These are phyloP conservation scores for Serinus canaria DNA, from an alignment of 2,113 vertebrate species.

Conservation along the genomic window DNA sequence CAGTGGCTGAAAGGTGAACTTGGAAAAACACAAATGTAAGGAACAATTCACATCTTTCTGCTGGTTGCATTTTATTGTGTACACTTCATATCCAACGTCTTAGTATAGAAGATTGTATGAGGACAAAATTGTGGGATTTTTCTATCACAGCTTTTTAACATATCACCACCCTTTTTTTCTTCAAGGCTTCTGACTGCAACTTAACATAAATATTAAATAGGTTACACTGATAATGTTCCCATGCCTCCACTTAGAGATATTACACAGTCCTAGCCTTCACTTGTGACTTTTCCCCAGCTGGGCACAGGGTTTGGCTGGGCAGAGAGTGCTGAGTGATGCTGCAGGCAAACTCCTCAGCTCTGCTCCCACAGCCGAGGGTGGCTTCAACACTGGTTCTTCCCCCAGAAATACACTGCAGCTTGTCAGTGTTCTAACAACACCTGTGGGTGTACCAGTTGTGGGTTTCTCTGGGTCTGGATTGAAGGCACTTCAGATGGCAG, in stretches of 20 bases:
- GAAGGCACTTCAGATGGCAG: too few species aligned
- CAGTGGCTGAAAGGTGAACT: not conserved
- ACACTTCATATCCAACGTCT: not conserved
- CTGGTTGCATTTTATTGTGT: not conserved
- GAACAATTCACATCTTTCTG: not conserved
- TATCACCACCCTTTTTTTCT: not conserved
- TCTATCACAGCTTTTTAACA: not conserved
- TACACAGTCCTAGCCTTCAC: too few species aligned
- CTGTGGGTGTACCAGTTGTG: too few species aligned
- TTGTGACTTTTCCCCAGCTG: not conserved
- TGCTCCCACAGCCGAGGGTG: fast-evolving
- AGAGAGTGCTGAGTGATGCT: not conserved
- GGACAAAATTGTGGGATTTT: not conserved
- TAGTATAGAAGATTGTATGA: not conserved
- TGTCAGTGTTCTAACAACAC: not conserved
- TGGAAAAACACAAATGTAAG: not conserved
- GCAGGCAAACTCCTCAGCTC: not conserved
- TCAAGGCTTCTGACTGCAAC: not conserved
- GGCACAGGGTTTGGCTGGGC: not conserved
- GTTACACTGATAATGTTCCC: not conserved
- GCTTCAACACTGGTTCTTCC: not conserved
- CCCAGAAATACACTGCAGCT: not conserved
- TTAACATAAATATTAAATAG: not conserved
- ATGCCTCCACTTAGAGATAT: not conserved
- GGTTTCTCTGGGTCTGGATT: too few species aligned